Base-by-base conservation (phyloP, 1,140 invertebrate genomes). In the Caenorhabditis briggsae region DNA sequence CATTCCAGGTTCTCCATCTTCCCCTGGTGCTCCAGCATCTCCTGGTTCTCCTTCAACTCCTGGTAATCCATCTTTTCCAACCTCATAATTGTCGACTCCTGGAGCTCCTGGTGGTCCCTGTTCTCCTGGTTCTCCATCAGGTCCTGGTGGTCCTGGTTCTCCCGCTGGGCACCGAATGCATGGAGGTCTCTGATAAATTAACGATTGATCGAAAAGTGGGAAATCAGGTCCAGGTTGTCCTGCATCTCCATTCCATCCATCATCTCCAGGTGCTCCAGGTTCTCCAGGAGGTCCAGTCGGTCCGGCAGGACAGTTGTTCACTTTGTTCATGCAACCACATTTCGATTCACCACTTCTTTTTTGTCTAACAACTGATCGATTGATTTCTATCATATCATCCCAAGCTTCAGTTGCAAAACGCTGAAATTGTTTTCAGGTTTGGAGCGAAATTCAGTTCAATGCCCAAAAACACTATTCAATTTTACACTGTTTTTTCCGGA, bases 341-440 rank as follows among this genome's bases (percentile, higher is more conserved):
- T 78, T 78, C 23, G 70, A 78, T 78, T 78, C 70, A 12, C 70
- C 70, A 78, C 70, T 78, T 78, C 70, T 78, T n/a, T 78, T 78
- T 20, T 78, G 70, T 78, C 70, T 78, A 2, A 78, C 70, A 23
- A 78, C 70, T 0, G 70, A 78, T 11, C 70, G 70, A 78, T 78
- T 78, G 33, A 78, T 78, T 78, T 78, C 70, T 8, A 78, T 78
- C 70, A 78, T 78, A 25, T 78, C 70, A 50, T 78, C 70, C 70
- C 70, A 78, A 9, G 70, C 70, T 50, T 78, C 70, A 8, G 70
- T 78, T 20, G 70, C 70, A n/a, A 78, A 78, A 23, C 46, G 50
- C 70, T 78, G 50, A 23, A 78, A 50, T 25, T 61, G 11, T n/a
- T n/a, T 18, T 18, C 18, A 58, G 9, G n/a, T 61, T 61, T 61